Conservation (phyloP, 2,888 invertebrate genomes). For the Lepidonotus clava region DNA sequence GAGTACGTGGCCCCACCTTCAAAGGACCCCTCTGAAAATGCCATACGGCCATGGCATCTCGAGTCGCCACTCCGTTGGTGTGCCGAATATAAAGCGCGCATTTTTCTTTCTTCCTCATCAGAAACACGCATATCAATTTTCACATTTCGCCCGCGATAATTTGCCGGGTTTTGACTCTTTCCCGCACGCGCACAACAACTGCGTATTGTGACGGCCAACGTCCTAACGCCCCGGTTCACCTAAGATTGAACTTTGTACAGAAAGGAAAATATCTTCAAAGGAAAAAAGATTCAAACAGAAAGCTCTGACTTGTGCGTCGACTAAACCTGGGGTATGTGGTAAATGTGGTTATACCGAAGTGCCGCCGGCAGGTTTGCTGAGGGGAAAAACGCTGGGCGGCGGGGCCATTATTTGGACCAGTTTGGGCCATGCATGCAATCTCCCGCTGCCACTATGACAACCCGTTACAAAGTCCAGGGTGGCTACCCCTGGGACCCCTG, state of each 20-base stretch:
- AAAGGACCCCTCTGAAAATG: background rate
- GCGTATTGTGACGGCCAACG: background rate
- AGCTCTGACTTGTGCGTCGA: background rate
- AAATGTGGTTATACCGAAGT: background rate
- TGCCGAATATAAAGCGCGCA: background rate
- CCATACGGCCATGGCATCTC: slow-evolving; percentile 3
- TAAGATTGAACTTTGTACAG: too few species aligned
- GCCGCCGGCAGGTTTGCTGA: too few species aligned
- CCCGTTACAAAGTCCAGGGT: background rate
- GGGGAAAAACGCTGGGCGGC: too few species aligned
- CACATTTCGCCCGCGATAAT: background rate
- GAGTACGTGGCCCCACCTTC: background rate
- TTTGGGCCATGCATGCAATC: background rate
- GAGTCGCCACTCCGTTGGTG: background rate
- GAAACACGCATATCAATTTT: slow-evolving; percentile 10
- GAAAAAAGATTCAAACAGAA: background rate
- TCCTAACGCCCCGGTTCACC: background rate
- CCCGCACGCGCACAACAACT: background rate
- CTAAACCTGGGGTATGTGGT: background rate
- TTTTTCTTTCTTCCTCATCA: slow-evolving; percentile 4
- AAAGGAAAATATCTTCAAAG: background rate
- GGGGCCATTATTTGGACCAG: too few species aligned
- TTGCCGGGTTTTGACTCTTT: background rate
- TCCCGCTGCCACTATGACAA: background rate
- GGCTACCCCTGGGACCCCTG: background rate